Evolutionary conservation across 2,113 vertebrate species (phyloP), one percentile per base, ranked within the genome.

Genomic region (Chrysochloris asiatica): DNA sequence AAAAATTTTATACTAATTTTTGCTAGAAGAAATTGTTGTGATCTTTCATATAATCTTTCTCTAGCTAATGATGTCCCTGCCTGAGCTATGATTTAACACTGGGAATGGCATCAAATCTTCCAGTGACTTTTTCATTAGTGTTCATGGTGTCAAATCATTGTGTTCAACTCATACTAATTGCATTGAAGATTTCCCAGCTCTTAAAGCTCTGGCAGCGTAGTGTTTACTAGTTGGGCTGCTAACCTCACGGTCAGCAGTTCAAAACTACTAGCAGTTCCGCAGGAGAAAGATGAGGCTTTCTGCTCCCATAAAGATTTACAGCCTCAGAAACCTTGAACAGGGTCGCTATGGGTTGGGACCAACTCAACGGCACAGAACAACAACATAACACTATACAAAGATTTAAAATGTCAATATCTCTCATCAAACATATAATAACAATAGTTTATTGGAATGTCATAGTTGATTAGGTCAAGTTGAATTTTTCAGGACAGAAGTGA

Each of bases 381-480:
- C n/a, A n/a, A n/a, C n/a, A 59, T 4, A 47, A n/a, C 67, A 52
- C 21, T 19, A 4, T 85, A 36, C 59, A 63, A 73, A 52, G 61
- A 52, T 89, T 81, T 84, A 38, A 93, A 84, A 56, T 90, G 61
- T 24, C 48, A 71, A 17, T 59, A 79, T 82, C 17, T 84, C 47
- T 69, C 16, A 54, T 86, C 78, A 72, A 33, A 81, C 61, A 56
- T n/a, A 38, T 81, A 28, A 94, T 48, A 56, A 24, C 67, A 81
- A n/a, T 19, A 63, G 47, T 81, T 90, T 61, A 78, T 88, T 88
- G 75, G 21, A 92, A 71, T 78, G 47, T 47, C 83, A 19, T 77
- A 83, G 82, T 67, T 59, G 63, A 71, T 93, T 84, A 93, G 69
- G 69, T 85, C 48, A 67, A 73, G 76, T 8, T 48, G 87, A 81